phyloP scores from a whole-genome alignment of 2,888 invertebrate genomes.

The Scelioninae gen. 2 region DNA sequence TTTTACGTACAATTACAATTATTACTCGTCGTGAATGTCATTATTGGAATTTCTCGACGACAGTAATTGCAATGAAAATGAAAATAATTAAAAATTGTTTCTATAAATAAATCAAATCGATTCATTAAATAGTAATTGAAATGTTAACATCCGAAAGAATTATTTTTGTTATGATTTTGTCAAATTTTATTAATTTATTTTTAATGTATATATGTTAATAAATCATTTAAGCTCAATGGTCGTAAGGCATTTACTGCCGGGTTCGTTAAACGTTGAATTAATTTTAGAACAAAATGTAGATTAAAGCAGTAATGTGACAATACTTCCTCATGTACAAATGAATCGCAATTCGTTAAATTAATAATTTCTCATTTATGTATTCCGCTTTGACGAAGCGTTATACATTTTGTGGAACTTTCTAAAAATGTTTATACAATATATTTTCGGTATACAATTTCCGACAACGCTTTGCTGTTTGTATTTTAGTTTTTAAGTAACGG shows the following conservation, averaged over 20 bases:
- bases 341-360: not conserved
- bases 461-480: not conserved
- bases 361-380: not conserved
- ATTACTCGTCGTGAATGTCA: not conserved
- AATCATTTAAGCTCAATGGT: constrained; percentile 25
- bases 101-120: no score
- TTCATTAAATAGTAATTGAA: no score
- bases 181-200: constrained; percentile 32
- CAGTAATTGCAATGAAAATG: constrained; percentile 32
- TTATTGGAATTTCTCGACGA: constrained; percentile 13
- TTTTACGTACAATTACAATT: not conserved
- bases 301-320: constrained; percentile 14
- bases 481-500: no score
- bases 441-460: no score
- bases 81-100: no score
- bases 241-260: constrained; percentile 19
- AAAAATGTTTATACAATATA: not conserved
- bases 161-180: constrained; percentile 4
- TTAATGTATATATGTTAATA: constrained; percentile 21
- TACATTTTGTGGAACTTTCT: no score
- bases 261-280: constrained; percentile 8
- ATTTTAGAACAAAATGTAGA: constrained; percentile 10
- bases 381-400: not conserved
- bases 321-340: no score
- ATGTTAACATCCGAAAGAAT: not conserved